A percentile compares a stretch with the other conserved stretches of the same genome.
These are phyloP conservation scores for Argopecten irradians DNA, from an alignment of 1,140 invertebrate species.

Conservation along the genomic window DNA sequence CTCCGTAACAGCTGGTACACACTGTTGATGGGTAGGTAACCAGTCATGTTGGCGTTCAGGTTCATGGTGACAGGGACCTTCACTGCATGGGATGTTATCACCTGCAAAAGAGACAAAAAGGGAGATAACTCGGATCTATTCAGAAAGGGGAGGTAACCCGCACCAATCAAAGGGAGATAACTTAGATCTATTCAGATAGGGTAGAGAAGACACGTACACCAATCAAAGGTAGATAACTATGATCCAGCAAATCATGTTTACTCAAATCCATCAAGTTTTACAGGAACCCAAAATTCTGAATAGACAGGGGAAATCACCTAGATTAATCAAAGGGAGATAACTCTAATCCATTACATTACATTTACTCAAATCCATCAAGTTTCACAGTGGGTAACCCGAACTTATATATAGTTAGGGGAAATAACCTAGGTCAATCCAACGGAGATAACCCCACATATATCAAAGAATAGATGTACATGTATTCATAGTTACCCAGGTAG, in stretches of 20 bases:
- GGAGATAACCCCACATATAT: background rate
- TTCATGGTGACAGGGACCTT: conserved; percentile 95
- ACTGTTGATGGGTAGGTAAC: conserved; percentile 97
- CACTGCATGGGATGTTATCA: conserved; percentile 95
- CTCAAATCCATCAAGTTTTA: too few species aligned
- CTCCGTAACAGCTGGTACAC: conserved; percentile 97
- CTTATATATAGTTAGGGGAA: conserved; percentile 34
- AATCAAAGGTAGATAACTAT: background rate
- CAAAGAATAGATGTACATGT: too few species aligned
- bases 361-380: background rate
- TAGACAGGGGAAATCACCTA: conserved; percentile 15
- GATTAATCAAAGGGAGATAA: background rate
- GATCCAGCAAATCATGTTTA: background rate
- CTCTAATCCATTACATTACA: background rate
- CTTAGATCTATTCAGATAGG: too few species aligned
- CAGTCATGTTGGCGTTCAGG: conserved; percentile 91
- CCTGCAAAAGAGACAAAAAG: conserved; percentile 78
- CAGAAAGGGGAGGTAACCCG: background rate
- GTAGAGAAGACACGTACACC: background rate
- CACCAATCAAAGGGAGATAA: too few species aligned
- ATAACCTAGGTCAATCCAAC: background rate
- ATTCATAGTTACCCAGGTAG: too few species aligned
- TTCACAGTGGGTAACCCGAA: too few species aligned
- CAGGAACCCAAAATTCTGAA: too few species aligned
- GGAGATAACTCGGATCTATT: background rate